These are phyloP conservation scores for Nemotelus nigrinus DNA, from an alignment of 2,888 invertebrate genomes.

Conservation along the genomic window DNA sequence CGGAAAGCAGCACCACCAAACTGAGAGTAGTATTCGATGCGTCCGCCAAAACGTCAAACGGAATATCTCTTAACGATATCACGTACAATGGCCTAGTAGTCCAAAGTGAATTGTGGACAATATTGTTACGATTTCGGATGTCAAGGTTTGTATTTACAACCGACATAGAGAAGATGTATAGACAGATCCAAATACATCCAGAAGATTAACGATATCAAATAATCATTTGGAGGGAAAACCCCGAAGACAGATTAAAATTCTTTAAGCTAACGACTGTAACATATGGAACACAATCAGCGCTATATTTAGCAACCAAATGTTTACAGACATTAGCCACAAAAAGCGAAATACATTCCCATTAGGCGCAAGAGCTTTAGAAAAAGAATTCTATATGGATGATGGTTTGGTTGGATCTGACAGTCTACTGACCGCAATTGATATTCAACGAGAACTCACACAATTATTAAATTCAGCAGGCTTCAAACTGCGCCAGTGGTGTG, in stretches of 20 bases:
- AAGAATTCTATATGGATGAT: conserved; percentile 36
- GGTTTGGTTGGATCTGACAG: conserved; percentile 24
- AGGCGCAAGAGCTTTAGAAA: neutral
- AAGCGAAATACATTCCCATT: neutral
- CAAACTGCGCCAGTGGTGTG: no score
- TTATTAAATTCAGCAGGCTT: neutral
- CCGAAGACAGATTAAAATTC: conserved; percentile 29
- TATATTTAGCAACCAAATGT: conserved; percentile 42
- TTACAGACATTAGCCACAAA: conserved; percentile 31
- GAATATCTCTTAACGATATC: neutral
- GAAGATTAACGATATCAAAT: conserved; percentile 42
- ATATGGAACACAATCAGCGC: conserved; percentile 44
- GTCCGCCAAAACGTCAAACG: neutral
- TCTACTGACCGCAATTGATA: neutral
- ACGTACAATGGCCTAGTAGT: neutral
- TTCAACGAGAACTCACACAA: conserved; percentile 18
- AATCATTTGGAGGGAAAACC: conserved; percentile 45
- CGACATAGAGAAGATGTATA: conserved; percentile 45
- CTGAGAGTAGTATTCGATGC: no score
- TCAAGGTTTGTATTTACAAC: conserved; percentile 40
- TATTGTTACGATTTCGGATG: neutral
- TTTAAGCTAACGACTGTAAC: conserved; percentile 38
- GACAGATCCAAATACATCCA: neutral
- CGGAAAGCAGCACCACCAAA: no score
- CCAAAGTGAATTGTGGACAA: neutral